Evolutionary conservation across 2,888 invertebrate species (phyloP).

Genomic region (Aphidius colemani): DNA sequence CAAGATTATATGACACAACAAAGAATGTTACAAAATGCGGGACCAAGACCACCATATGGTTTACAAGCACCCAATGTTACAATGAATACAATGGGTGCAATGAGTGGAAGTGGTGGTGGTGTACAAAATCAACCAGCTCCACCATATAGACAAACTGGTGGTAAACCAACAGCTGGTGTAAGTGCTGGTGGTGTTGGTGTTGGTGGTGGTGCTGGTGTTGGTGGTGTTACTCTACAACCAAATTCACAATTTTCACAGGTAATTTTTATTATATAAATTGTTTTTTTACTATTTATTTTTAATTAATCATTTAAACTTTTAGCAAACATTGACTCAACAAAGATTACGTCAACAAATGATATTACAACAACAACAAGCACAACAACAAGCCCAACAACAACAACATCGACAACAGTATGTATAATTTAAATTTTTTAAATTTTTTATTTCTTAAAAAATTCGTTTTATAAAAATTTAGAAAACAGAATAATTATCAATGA

Average conservation of each 20-base stretch:
- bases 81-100: conserved; percentile 75
- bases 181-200: conserved; percentile 19
- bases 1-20: conserved; percentile 64
- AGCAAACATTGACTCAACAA: conserved; percentile 61
- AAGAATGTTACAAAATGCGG: conserved; percentile 63
- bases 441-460: no score
- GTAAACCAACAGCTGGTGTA: conserved; percentile 57
- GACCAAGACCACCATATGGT: conserved; percentile 66
- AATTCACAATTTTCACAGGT: conserved; percentile 69
- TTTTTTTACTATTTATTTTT: not conserved
- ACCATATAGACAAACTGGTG: conserved; percentile 71
- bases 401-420: conserved; percentile 42
- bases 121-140: conserved; percentile 72
- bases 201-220: conserved; percentile 45
- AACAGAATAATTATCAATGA: no score
- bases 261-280: conserved; percentile 14
- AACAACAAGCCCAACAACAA: conserved; percentile 60
- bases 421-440: no score
- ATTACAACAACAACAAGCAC: conserved; percentile 64
- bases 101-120: conserved; percentile 51
- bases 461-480: no score
- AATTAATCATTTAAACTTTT: conserved; percentile 8
- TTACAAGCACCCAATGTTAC: conserved; percentile 85
- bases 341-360: conserved; percentile 75
- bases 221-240: conserved; percentile 62